These are phyloP conservation scores for Pithys albifrons DNA, from an alignment of 2,113 vertebrate genomes.

Conservation along the genomic window DNA sequence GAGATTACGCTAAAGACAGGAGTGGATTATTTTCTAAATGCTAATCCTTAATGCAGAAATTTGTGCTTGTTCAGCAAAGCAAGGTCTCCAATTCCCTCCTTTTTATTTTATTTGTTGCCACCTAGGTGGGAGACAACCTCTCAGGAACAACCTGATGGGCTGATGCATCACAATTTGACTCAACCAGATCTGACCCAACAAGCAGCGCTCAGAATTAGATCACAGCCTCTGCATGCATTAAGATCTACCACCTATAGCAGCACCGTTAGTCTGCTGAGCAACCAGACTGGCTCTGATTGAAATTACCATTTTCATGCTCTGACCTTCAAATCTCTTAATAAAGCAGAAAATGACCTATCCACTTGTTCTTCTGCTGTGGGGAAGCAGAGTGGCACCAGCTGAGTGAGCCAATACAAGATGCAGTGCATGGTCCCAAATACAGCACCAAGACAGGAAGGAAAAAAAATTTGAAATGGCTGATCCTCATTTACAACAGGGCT, in stretches of 20 bases:
- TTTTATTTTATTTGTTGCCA: slow-evolving; percentile 16
- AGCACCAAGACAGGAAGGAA: background rate
- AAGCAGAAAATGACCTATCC: slow-evolving; percentile 59
- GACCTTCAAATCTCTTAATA: slow-evolving; percentile 67
- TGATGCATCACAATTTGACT: slow-evolving; percentile 25
- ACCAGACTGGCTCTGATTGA: slow-evolving; percentile 55
- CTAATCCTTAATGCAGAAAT: slow-evolving; percentile 31
- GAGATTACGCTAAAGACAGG: slow-evolving; percentile 36
- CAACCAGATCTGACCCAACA: slow-evolving; percentile 60
- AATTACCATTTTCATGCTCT: slow-evolving; percentile 71
- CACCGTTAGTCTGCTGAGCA: slow-evolving; percentile 46
- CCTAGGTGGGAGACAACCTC: background rate
- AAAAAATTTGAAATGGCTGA: background rate
- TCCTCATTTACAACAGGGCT: background rate
- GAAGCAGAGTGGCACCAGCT: background rate
- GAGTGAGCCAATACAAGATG: background rate
- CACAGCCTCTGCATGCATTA: slow-evolving; percentile 19
- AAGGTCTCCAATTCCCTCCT: background rate
- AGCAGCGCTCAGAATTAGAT: slow-evolving; percentile 62
- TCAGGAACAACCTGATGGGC: background rate
- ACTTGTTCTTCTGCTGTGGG: slow-evolving; percentile 23
- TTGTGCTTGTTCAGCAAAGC: slow-evolving; percentile 37
- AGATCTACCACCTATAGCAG: slow-evolving; percentile 49
- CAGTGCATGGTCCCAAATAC: background rate
- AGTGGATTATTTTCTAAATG: slow-evolving; percentile 22